phyloP scores from a whole-genome alignment of 35 echinoderm and acorn worm genomes.

The Eucidaris tribuloides region DNA sequence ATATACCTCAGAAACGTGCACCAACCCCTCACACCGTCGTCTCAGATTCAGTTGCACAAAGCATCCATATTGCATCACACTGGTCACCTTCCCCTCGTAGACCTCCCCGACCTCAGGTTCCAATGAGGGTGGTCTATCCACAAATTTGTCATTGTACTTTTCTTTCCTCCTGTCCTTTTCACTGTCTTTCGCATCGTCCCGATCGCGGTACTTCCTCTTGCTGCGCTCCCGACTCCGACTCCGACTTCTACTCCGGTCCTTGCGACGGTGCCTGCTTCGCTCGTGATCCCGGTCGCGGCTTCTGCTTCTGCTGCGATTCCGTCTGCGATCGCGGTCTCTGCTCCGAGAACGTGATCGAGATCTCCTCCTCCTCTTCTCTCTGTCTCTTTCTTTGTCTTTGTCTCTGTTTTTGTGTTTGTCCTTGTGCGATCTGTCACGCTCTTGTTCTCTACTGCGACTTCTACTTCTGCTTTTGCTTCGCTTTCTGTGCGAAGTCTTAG shows the following conservation, averaged over 20 bases:
- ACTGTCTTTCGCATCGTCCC: constrained; percentile 22
- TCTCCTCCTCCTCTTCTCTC: constrained; percentile 22
- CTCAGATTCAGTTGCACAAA: constrained; percentile 89
- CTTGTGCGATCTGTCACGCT: constrained; percentile 49
- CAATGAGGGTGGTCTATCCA: constrained; percentile 65
- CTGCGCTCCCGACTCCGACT: constrained; percentile 25
- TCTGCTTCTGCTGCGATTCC: constrained; percentile 39
- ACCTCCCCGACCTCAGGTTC: constrained; percentile 84
- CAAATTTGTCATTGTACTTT: constrained; percentile 79
- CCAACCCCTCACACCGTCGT: constrained; percentile 86
- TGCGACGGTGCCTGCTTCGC: constrained; percentile 47
- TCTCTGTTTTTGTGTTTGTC: too few species aligned
- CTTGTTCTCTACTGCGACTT: constrained; percentile 49
- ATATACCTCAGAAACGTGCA: constrained; percentile 95
- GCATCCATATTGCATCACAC: constrained; percentile 95
- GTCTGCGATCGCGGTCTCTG: constrained; percentile 19
- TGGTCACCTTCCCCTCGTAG: constrained; percentile 92
- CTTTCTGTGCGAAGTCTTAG: not conserved
- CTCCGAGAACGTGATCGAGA: constrained; percentile 32
- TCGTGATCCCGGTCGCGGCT: constrained; percentile 58
- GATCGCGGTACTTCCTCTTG: constrained; percentile 42
- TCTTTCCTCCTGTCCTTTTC: constrained; percentile 30
- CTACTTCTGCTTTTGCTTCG: constrained; percentile 59
- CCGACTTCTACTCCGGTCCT: constrained; percentile 47
- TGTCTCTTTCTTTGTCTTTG: constrained; percentile 14